Base-by-base conservation (phyloP, 2,113 vertebrate species). In the Oenanthe melanoleuca region DNA sequence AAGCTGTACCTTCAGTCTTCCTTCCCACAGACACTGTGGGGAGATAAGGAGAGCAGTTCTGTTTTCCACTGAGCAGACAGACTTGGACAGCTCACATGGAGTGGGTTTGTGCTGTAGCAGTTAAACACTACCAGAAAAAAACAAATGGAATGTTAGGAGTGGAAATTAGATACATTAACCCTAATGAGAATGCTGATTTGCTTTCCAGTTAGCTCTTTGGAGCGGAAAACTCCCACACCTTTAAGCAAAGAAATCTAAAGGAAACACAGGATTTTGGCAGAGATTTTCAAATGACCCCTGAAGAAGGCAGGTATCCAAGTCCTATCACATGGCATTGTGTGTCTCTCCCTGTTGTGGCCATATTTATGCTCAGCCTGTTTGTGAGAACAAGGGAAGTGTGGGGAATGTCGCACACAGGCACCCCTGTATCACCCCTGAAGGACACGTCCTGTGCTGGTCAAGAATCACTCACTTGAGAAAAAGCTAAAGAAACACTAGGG, bases 191-290 rank as follows among this genome's bases (percentile, higher is more conserved):
- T 31, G 87, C 14, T 52, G 73, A 80, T 87, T 92, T 18, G 8
- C 72, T 92, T 95, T 92, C 90, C 95, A 97, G 92, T 67, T 60
- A 92, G 73, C 40, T 89, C 44, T 81, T 40, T 53, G 22, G 57
- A 92, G 61, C 13, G 49, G 91, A 97, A 93, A 92, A 94, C 86
- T 92, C 91, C 91, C 94, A 97, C 89, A 96, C 80, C 91, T 95
- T 92, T 79, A 81, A 89, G 89, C 52, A 91, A 64, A 95, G 86
- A 92, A 93, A 79, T 81, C 73, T 89, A 69, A 95, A 95, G 69
- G 80, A 95, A 95, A 93, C 44, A 93, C 64, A 78, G 50, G 86
- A 91, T 89, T 93, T 92, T 95, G 93, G 94, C 93, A 94, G 56
- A 64, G 64, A 66, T 93, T 93, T 83, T 80, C 75, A 80, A 86